Evolutionary conservation across 2,888 invertebrate species (phyloP).

Genomic region (Andricus quercusramuli): DNA sequence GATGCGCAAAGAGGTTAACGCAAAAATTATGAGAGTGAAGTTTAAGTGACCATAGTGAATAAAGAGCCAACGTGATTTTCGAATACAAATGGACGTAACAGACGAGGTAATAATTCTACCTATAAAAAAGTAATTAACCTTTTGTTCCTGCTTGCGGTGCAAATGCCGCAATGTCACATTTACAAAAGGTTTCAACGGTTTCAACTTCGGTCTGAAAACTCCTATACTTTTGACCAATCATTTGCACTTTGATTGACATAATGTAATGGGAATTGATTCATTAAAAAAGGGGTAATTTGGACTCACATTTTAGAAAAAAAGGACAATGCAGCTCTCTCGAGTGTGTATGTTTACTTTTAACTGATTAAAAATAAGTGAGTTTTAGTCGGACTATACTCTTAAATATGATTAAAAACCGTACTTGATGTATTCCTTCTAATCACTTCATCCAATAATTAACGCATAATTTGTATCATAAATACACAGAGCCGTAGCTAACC

Average conservation of each 20-base stretch:
- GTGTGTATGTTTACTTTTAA: too few species aligned
- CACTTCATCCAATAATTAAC: too few species aligned
- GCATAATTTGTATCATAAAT: too few species aligned
- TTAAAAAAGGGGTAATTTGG: background rate
- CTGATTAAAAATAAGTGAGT: too few species aligned
- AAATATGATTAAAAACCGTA: too few species aligned
- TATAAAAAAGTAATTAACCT: background rate
- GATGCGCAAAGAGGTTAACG: too few species aligned
- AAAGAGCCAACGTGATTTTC: background rate
- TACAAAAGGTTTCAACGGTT: background rate
- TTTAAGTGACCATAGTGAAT: background rate
- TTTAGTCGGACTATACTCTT: too few species aligned
- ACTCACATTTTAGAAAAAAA: too few species aligned
- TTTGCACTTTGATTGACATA: background rate
- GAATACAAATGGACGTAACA: conserved; percentile 24
- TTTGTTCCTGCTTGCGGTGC: background rate
- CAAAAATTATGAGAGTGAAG: background rate
- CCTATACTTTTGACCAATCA: background rate
- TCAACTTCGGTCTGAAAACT: background rate
- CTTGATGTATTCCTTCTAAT: too few species aligned
- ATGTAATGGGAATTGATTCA: background rate
- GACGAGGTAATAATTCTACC: conserved; percentile 10
- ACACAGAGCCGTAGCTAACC: too few species aligned
- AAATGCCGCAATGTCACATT: background rate
- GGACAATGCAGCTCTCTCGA: too few species aligned